Percentiles rank a stretch among this genome's conserved stretches.
Conservation (phyloP, 2,113 vertebrate genomes). For the Pavo muticus region DNA sequence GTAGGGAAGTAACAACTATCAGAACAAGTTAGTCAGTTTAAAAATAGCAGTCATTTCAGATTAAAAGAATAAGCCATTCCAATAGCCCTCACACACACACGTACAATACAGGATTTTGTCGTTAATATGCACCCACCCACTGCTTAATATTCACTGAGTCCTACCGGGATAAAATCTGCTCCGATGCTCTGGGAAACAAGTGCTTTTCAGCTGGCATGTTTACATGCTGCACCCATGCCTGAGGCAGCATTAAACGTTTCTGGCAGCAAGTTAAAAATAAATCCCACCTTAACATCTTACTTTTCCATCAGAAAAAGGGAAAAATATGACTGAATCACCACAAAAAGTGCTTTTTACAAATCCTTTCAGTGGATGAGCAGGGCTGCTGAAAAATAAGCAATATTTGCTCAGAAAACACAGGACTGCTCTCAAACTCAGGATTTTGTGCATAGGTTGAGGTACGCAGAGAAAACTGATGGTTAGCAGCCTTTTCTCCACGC, state of each 20-base stretch:
- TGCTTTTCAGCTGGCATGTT: neutral
- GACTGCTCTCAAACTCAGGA: slow-evolving; percentile 13
- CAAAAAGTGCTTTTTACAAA: slow-evolving; percentile 19
- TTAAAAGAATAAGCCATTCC: slow-evolving; percentile 58
- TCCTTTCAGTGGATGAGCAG: neutral
- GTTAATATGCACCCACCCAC: slow-evolving; percentile 46
- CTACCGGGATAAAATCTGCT: slow-evolving; percentile 61
- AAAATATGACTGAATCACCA: neutral
- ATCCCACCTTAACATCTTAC: slow-evolving; percentile 13
- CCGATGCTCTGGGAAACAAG: slow-evolving; percentile 42
- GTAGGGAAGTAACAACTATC: slow-evolving; percentile 7
- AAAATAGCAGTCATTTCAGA: slow-evolving; percentile 47
- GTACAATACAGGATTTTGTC: neutral
- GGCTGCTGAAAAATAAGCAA: slow-evolving; percentile 24
- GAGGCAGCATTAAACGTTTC: neutral
- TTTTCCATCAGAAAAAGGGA: slow-evolving; percentile 29
- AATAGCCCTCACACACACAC: neutral
- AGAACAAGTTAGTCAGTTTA: slow-evolving; percentile 31
- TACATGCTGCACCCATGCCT: neutral
- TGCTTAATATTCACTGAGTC: slow-evolving; percentile 52
- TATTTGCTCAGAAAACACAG: neutral
- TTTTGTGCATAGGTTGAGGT: neutral
- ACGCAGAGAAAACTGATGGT: neutral
- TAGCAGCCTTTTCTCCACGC: neutral
- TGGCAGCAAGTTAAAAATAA: slow-evolving; percentile 36